A percentile compares a stretch with the other conserved stretches of the same genome.
These are phyloP conservation scores for Ochropacha duplaris DNA, from an alignment of 2,888 invertebrate genomes.

Conservation along the genomic window DNA sequence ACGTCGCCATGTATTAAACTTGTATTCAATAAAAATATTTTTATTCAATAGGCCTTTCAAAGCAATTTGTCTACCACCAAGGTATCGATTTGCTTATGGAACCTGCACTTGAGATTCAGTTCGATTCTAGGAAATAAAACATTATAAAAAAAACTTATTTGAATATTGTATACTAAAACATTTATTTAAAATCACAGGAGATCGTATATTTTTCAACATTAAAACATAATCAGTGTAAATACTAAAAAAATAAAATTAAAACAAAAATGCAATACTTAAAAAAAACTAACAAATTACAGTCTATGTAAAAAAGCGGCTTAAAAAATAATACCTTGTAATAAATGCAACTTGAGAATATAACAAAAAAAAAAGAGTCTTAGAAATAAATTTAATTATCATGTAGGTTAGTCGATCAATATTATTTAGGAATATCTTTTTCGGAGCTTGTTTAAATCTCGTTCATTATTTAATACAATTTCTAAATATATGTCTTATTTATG, in stretches of 20 bases:
- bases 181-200: conserved; percentile 63
- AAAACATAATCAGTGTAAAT: conserved; percentile 32
- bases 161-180: conserved; percentile 47
- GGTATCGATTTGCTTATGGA: too few relatives aligned
- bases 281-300: conserved; percentile 17
- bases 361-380: conserved; percentile 1
- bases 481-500: too few relatives aligned
- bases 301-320: conserved; percentile 14
- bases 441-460: too few relatives aligned
- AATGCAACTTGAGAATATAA: not conserved
- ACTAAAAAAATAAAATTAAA: conserved; percentile 6
- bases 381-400: not conserved
- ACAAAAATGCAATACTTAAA: conserved; percentile 2
- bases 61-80: too few relatives aligned
- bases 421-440: too few relatives aligned
- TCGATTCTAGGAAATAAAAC: conserved; percentile 3
- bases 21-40: too few relatives aligned
- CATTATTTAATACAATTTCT: too few relatives aligned
- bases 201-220: conserved; percentile 36
- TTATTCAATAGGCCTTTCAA: too few relatives aligned
- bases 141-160: conserved; percentile 13
- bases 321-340: conserved; percentile 7
- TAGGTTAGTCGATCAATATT: too few relatives aligned
- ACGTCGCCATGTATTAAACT: too few relatives aligned
- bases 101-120: too few relatives aligned